These are phyloP conservation scores for Pardalotus punctatus DNA, from an alignment of 2,113 vertebrate species.

Conservation along the genomic window DNA sequence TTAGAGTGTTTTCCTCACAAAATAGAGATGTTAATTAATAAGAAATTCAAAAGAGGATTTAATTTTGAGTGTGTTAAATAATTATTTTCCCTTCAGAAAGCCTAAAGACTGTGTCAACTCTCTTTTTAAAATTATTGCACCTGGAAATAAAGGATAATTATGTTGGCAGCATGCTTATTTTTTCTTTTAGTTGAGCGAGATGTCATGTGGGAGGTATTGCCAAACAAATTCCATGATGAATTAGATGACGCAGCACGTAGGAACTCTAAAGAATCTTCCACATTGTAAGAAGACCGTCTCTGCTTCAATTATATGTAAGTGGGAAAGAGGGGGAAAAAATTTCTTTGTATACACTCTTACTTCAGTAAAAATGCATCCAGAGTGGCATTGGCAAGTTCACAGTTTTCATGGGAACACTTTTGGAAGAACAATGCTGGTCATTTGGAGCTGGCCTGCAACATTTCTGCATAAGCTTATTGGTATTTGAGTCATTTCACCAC, in stretches of 20 bases:
- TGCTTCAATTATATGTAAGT: not conserved
- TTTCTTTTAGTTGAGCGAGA: constrained; percentile 15
- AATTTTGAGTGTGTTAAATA: not conserved
- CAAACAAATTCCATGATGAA: constrained; percentile 34
- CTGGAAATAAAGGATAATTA: constrained; percentile 53
- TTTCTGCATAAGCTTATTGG: not conserved
- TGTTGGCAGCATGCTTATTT: not conserved
- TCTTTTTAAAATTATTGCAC: constrained; percentile 5
- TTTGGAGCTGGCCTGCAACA: constrained; percentile 8
- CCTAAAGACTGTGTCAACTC: not conserved
- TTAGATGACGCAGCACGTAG: not conserved
- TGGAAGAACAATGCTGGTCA: not conserved
- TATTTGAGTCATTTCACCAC: constrained; percentile 39
- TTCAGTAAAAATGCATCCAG: not conserved
- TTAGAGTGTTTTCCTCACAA: not conserved
- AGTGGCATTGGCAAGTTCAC: not conserved
- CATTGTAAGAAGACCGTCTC: not conserved
- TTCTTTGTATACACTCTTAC: not conserved
- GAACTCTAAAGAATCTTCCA: not conserved
- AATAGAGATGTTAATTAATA: not conserved
- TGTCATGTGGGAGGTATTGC: not conserved
- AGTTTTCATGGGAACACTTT: not conserved
- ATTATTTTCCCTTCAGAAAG: constrained; percentile 14
- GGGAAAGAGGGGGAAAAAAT: not conserved
- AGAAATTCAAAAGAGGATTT: not conserved